Conservation (phyloP, 2,797 vertebrate species). For the Cryptoprocta ferox region DNA sequence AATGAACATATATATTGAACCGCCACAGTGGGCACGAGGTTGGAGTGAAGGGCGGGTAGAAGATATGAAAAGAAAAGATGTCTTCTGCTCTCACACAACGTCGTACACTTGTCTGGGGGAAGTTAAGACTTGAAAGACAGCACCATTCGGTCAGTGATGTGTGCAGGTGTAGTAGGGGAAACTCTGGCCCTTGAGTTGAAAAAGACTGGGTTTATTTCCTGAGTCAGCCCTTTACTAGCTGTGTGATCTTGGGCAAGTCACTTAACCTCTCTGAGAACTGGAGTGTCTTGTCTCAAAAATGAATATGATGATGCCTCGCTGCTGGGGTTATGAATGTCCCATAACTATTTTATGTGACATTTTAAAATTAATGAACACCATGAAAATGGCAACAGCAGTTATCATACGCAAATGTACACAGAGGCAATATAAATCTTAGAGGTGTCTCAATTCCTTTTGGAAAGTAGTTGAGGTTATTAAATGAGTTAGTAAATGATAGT, state of each 20-base stretch:
- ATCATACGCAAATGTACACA: not conserved
- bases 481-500: not conserved
- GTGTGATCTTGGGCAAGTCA: not conserved
- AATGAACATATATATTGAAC: not conserved
- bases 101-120: not conserved
- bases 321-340: not conserved
- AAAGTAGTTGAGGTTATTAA: not conserved
- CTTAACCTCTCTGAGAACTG: not conserved
- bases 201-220: not conserved
- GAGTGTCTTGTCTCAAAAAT: not conserved
- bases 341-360: not conserved
- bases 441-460: not conserved
- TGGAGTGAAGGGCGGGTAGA: not conserved
- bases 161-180: not conserved
- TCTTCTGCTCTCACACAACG: accelerated
- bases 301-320: not conserved
- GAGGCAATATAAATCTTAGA: not conserved
- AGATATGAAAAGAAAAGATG: not conserved
- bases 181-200: not conserved
- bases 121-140: not conserved
- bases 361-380: not conserved
- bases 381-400: not conserved
- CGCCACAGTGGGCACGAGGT: accelerated
- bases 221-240: not conserved
- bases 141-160: not conserved